Evolutionary conservation across 2,888 invertebrate species (phyloP), one percentile per base, ranked within the genome.

Genomic region (Tenthredo amoena): DNA sequence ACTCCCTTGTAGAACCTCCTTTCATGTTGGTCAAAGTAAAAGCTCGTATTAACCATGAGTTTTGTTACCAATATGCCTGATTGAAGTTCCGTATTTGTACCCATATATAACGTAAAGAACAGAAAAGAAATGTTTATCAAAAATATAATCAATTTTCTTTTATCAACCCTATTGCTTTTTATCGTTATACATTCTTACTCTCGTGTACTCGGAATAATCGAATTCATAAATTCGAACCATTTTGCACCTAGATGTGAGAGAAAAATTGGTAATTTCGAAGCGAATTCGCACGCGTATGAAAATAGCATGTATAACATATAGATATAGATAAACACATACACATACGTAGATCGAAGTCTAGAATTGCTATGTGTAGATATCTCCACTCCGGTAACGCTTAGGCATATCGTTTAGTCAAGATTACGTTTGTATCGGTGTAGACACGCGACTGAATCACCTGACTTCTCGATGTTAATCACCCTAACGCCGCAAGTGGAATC

Each of bases 401-500:
- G 79, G 79, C 79, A 37, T 71, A 71, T 79, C 82, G 82, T 68
- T 82, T 65, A 68, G 62, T 83, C 71, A 83, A 83, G 83, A 68
- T 83, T 83, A 26, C 47, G 68, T 83, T 83, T 83, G 83, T 83
- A 83, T 83, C 83, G 83, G 71, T 31, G 31, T 50, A 83, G 83
- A 83, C 83, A 83, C 83, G 83, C 83, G 71, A 83, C 83, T 47
- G 71, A 71, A 83, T 68, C 83, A 83, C 83, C 43, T 83, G 83
- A 83, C 83, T 83, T 71, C 71, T 31, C 68, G 83, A 83, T 83
- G 83, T 83, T 83, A 83, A 83, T 83, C 71, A 83, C 68, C 34
- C 47, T 34, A 50, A 83, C 81, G 81, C 81, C 62, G 74, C 74
- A 83, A 65, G 83, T 68, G 71, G 71, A 83, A 83, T 83, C 83